A percentile compares a stretch with the other conserved stretches of the same genome.
Conservation (phyloP, 2,113 vertebrate species). For the Romanogobio albipinnatus region DNA sequence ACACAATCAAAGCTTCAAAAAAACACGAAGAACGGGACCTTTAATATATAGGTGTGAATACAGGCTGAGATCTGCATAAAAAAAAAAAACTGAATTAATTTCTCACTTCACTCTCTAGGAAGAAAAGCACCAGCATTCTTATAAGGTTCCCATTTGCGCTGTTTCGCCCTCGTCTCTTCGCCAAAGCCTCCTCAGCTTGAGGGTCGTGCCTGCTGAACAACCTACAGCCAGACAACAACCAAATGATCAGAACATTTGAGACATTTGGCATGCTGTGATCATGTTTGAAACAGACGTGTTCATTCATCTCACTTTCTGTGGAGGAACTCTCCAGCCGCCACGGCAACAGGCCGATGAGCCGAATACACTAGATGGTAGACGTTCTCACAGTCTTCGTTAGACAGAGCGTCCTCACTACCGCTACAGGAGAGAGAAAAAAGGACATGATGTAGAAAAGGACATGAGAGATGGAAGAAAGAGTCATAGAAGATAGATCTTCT, state of each 20-base stretch:
- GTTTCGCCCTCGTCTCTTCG: slow-evolving; percentile 94
- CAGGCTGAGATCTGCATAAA: background rate
- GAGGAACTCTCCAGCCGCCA: slow-evolving; percentile 96
- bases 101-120: slow-evolving; percentile 98
- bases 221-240: slow-evolving; percentile 39
- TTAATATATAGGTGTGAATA: background rate
- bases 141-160: slow-evolving; percentile 98
- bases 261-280: background rate
- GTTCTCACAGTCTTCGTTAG: slow-evolving; percentile 99
- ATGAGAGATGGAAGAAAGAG: background rate
- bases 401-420: slow-evolving; percentile 97
- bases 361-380: slow-evolving; percentile 99
- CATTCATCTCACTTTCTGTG: slow-evolving; percentile 92
- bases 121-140: slow-evolving; percentile 99
- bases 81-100: background rate
- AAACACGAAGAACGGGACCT: too few species aligned
- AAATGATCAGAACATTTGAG: background rate
- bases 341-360: slow-evolving; percentile 94
- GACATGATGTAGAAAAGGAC: background rate
- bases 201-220: slow-evolving; percentile 95
- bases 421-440: slow-evolving; percentile 72
- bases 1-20: too few species aligned
- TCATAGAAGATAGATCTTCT: background rate
- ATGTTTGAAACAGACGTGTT: background rate
- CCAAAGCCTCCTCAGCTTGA: slow-evolving; percentile 95